Evolutionary conservation across 2,797 vertebrate genomes (phyloP).

Genomic region (Rhyacichthys aspro): DNA sequence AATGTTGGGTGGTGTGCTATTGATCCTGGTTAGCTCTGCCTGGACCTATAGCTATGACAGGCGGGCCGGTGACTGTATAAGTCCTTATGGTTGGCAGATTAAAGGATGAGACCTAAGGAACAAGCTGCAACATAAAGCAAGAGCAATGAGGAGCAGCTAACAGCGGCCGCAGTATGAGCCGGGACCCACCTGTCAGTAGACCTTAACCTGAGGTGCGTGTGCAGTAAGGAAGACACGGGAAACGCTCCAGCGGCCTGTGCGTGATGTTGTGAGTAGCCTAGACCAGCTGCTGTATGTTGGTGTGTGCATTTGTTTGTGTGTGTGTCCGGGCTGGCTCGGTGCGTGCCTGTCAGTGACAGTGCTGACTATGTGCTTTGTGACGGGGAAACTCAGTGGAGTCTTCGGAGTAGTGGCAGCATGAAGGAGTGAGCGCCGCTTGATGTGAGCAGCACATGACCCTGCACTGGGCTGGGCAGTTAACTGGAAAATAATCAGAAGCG

Average conservation of each 20-base stretch:
- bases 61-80: conserved; percentile 59
- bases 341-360: conserved; percentile 55
- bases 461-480: background rate
- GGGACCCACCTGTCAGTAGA: conserved; percentile 60
- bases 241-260: conserved; percentile 15
- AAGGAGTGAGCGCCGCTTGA: conserved; percentile 31
- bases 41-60: conserved; percentile 60
- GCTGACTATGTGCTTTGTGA: conserved; percentile 67
- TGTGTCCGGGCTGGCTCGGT: conserved; percentile 34
- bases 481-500: conserved; percentile 1
- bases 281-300: conserved; percentile 22
- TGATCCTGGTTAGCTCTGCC: conserved; percentile 68
- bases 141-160: conserved; percentile 66
- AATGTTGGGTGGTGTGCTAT: conserved; percentile 58
- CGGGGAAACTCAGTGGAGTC: conserved; percentile 38
- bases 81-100: conserved; percentile 72
- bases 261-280: conserved; percentile 20
- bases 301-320: conserved; percentile 11
- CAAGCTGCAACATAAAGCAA: conserved; percentile 57
- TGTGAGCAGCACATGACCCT: conserved; percentile 41
- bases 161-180: conserved; percentile 58
- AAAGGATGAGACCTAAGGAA: conserved; percentile 74
- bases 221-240: conserved; percentile 15
- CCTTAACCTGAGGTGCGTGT: conserved; percentile 55
- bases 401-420: conserved; percentile 26